Evolutionary conservation across 2,797 vertebrate species (phyloP), one percentile per base, ranked within the genome.

Genomic region (Siniperca scherzeri): DNA sequence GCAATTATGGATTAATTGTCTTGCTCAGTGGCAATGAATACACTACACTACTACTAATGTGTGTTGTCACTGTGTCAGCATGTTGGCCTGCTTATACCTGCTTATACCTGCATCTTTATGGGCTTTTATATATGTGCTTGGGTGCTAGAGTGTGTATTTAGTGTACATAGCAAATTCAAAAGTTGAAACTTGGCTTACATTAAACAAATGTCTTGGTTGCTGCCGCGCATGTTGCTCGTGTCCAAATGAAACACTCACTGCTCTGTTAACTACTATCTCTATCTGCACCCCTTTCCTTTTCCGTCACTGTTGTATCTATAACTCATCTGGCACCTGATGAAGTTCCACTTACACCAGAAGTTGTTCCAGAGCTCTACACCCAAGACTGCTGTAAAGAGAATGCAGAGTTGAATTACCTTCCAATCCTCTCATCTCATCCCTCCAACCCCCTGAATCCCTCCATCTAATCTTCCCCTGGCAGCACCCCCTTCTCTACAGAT

Each of bases 341-440:
- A 70, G 77, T 80, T 89, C 19, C 81, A 72, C 73, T 73, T 17
- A 62, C 57, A 77, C 25, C 27, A 46, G 60, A 71, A 64, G 64
- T 68, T 68, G 17, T 52, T 72, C 61, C 30, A 55, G 52, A 73
- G 52, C 64, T 77, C 25, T 65, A 72, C 48, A 64, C 38, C 66
- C 62, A 70, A 56, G 27, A 27, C 60, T 46, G 62, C 76, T 81
- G 33, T 73, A 55, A 50, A 81, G 78, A 84, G 79, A 71, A 75
- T 59, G 71, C 30, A 65, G 53, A 66, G 70, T 12, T 83, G 68
- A 85, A 46, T 72, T 57, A 52, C 55, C 22, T 22, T 69, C 56
- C 78, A 68, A 87, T 89, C 87, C 59, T 38, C 38, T 68, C 88
- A 12, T 74, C 33, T 73, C 52, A 78, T 82, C 72, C 50, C 74